Evolutionary conservation across 2,888 invertebrate species (phyloP).

Genomic region (Cephus pulcher): DNA sequence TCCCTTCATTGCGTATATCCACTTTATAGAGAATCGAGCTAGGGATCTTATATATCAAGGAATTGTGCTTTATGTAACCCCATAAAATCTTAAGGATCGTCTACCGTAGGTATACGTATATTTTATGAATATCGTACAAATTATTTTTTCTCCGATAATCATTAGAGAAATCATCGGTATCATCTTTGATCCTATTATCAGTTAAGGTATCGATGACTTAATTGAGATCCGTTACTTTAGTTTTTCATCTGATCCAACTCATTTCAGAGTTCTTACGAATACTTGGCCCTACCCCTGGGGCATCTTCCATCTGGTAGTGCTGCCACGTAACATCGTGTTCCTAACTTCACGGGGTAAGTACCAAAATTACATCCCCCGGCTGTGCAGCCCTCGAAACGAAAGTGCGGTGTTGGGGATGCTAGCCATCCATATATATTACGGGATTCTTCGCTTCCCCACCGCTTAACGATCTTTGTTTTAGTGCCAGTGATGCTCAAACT

Average conservation of each 20-base stretch:
- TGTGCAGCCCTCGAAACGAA: constrained; percentile 46
- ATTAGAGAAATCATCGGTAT: background rate
- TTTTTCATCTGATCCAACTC: constrained; percentile 22
- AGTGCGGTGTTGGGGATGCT: constrained; percentile 43
- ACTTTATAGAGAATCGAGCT: background rate
- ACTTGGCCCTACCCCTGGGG: constrained; percentile 37
- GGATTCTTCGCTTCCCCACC: constrained; percentile 48
- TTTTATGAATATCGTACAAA: no score
- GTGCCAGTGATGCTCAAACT: constrained; percentile 45
- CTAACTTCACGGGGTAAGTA: constrained; percentile 55
- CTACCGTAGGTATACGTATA: no score
- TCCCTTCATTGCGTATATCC: background rate
- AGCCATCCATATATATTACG: constrained; percentile 53
- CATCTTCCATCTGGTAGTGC: constrained; percentile 53
- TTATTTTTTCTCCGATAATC: background rate
- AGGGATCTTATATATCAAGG: background rate
- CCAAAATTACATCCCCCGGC: constrained; percentile 55
- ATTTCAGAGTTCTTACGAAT: constrained; percentile 48
- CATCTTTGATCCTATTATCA: background rate
- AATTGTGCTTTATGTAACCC: background rate
- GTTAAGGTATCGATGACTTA: background rate
- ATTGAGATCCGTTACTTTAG: background rate
- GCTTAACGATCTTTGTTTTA: constrained; percentile 59
- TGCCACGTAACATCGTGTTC: constrained; percentile 59
- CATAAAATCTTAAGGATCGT: background rate